A percentile compares a stretch with the other conserved stretches of the same genome.
Conservation (phyloP, 2,888 invertebrate genomes). For the Urechis unicinctus region DNA sequence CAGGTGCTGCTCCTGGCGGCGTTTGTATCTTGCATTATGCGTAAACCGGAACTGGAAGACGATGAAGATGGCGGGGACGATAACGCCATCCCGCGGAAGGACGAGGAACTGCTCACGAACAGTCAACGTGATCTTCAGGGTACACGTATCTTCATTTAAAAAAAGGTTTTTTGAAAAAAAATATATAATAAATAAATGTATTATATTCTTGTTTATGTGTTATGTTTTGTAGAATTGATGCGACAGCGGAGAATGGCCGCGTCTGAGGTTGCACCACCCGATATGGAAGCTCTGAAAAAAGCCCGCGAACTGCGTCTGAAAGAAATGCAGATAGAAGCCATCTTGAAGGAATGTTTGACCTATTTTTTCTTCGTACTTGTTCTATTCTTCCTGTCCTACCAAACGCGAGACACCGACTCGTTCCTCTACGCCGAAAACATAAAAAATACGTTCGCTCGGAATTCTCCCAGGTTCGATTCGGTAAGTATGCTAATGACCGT, state of each 20-base stretch:
- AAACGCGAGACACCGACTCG: slow-evolving; percentile 40
- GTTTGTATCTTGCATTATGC: slow-evolving; percentile 45
- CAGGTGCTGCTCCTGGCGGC: slow-evolving; percentile 46
- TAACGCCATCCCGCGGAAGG: slow-evolving; percentile 3
- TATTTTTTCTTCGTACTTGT: slow-evolving; percentile 46
- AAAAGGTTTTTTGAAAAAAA: neutral
- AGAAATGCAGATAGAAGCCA: slow-evolving; percentile 46
- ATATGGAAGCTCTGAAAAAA: slow-evolving; percentile 32
- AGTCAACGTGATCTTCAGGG: slow-evolving; percentile 15
- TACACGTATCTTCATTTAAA: too few relatives aligned
- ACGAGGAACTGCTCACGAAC: slow-evolving; percentile 6
- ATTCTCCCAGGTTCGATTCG: slow-evolving; percentile 4
- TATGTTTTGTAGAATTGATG: slow-evolving; percentile 32
- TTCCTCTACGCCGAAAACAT: slow-evolving; percentile 33
- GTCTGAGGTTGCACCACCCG: slow-evolving; percentile 36
- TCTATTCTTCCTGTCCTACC: slow-evolving; percentile 49
- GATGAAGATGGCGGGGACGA: slow-evolving; percentile 39
- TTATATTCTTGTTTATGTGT: neutral
- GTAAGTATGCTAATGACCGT: slow-evolving; percentile 3
- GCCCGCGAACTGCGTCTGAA: slow-evolving; percentile 36
- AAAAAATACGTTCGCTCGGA: slow-evolving; percentile 31
- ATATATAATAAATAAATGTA: neutral
- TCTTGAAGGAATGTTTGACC: slow-evolving; percentile 32
- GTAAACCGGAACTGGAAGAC: slow-evolving; percentile 46
- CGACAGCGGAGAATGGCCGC: slow-evolving; percentile 33